phyloP scores from a whole-genome alignment of 2,888 invertebrate genomes.

The Athetis lepigone region DNA sequence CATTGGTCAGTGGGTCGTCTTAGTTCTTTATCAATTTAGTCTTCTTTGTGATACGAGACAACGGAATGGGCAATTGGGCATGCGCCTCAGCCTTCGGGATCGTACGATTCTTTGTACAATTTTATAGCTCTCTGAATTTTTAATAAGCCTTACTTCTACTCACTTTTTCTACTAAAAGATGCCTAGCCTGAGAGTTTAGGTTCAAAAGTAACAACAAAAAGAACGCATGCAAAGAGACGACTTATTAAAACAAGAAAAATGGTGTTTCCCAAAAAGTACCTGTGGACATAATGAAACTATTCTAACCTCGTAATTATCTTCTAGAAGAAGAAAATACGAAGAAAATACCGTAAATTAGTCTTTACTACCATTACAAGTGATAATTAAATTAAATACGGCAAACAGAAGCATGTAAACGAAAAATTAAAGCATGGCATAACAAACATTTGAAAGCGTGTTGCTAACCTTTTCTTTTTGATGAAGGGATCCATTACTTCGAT shows the following conservation, averaged over 20 bases:
- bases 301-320: background rate
- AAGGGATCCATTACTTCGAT: constrained; percentile 97
- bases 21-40: too few species aligned
- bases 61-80: constrained; percentile 23
- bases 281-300: background rate
- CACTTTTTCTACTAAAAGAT: background rate
- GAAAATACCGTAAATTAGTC: background rate
- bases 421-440: constrained; percentile 72
- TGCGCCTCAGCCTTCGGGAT: constrained; percentile 20
- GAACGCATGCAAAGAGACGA: constrained; percentile 24
- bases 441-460: constrained; percentile 59
- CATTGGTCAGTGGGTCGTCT: too few species aligned
- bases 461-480: constrained; percentile 93
- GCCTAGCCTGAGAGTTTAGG: too few species aligned
- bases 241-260: background rate
- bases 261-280: background rate
- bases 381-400: constrained; percentile 46
- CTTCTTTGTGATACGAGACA: too few species aligned
- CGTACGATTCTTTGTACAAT: background rate
- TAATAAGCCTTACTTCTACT: background rate
- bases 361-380: background rate
- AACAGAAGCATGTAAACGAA: constrained; percentile 63
- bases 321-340: background rate
- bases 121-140: constrained; percentile 20
- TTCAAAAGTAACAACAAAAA: constrained; percentile 1